Evolutionary conservation across 1,140 invertebrate genomes (phyloP).

Genomic region (Drosophila melanogaster): DNA sequence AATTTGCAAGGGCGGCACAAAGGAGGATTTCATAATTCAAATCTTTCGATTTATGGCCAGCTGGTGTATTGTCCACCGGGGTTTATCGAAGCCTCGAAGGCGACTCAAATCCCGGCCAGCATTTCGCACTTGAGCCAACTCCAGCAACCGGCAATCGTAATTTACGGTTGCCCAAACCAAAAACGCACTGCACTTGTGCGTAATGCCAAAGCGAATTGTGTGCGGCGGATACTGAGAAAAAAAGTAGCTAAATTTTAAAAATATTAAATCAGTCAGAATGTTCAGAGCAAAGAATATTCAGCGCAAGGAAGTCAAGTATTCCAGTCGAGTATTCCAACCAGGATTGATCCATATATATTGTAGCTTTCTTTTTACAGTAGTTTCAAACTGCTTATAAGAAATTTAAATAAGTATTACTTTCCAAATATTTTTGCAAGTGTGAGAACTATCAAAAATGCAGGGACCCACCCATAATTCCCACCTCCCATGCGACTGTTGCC

Average conservation of each 20-base stretch:
- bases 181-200: slow-evolving; percentile 43
- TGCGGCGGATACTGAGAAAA: slow-evolving; percentile 29
- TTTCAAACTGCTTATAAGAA: too few relatives aligned
- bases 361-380: too few relatives aligned
- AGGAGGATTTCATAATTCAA: slow-evolving; percentile 64
- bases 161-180: slow-evolving; percentile 50
- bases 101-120: background rate
- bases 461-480: background rate
- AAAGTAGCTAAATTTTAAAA: background rate
- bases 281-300: too few relatives aligned
- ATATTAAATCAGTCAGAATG: background rate
- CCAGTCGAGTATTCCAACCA: too few relatives aligned
- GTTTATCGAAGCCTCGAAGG: slow-evolving; percentile 33
- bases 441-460: background rate
- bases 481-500: background rate
- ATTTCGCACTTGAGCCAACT: slow-evolving; percentile 57
- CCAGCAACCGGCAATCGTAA: slow-evolving; percentile 43
- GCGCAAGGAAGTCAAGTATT: too few relatives aligned
- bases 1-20: slow-evolving; percentile 32
- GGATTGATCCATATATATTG: too few relatives aligned
- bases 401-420: too few relatives aligned
- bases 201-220: slow-evolving; percentile 63
- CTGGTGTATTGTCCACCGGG: slow-evolving; percentile 10
- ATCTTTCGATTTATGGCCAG: slow-evolving; percentile 53
- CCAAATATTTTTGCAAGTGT: background rate